Percentiles rank a stretch among this genome's conserved stretches.
These are phyloP conservation scores for Mormyrops attenuatus DNA, from an alignment of 2,797 vertebrate genomes.

Conservation along the genomic window DNA sequence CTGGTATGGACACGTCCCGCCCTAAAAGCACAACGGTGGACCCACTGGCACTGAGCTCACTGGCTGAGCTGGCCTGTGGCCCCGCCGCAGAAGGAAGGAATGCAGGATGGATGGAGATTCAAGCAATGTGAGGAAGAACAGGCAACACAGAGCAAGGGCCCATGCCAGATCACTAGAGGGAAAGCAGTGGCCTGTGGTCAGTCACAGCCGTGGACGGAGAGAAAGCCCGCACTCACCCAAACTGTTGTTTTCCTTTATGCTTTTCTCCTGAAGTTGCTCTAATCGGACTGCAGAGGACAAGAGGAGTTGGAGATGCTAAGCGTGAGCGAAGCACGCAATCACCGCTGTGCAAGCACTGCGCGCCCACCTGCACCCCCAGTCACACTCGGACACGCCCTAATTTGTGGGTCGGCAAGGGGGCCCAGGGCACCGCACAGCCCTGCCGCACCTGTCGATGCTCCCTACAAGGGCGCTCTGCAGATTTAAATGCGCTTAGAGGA, in stretches of 20 bases:
- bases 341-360: background rate
- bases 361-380: background rate
- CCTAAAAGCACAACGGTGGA: background rate
- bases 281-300: conserved; percentile 93
- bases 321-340: conserved; percentile 11
- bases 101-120: conserved; percentile 19
- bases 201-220: conserved; percentile 23
- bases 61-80: background rate
- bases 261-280: conserved; percentile 98
- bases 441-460: background rate
- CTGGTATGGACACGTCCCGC: background rate
- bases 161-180: conserved; percentile 42
- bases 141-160: conserved; percentile 26
- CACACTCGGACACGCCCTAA: background rate
- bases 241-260: conserved; percentile 94
- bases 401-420: background rate
- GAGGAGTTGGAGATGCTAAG: conserved; percentile 63
- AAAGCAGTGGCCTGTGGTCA: conserved; percentile 29
- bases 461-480: background rate
- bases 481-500: background rate
- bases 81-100: background rate
- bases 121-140: conserved; percentile 17
- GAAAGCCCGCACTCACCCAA: conserved; percentile 78
- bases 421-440: background rate
- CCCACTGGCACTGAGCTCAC: background rate